Evolutionary conservation across 2,113 vertebrate genomes (phyloP), one percentile per base, ranked within the genome.

Genomic region (Podiceps cristatus): DNA sequence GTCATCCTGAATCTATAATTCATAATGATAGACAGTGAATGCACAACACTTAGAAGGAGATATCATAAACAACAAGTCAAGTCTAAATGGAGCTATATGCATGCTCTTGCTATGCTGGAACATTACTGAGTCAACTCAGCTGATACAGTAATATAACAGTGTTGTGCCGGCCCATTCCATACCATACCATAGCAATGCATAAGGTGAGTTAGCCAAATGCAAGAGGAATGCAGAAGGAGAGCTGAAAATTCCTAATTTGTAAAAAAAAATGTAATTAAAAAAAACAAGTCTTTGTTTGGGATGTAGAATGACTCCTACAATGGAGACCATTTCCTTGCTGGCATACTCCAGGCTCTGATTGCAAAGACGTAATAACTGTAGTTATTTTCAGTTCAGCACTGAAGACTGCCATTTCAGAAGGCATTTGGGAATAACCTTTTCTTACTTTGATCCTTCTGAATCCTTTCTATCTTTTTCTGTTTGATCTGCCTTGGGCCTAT

Each of bases 401-500:
- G 69, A 79, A 76, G 47, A 28, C 49, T 92, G 67, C 10, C 75
- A 67, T 84, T 97, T 95, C 82, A 93, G 79, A 96, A 62, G 67
- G 47, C 63, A 74, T 83, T 90, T 77, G 94, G 59, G 88, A 94
- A 90, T 94, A 97, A 95, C 90, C 83, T 97, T 94, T 92, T 52
- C 94, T 86, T 42, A 63, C 72, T 96, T 92, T 93, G 67, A 95
- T 95, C 94, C 95, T 59, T 74, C 73, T 92, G 82, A 95, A 96
- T 97, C 94, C 79, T 68, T 91, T 95, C 75, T 92, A 91, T 92
- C 83, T 89, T 81, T 13, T 92, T 86, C 33, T 90, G 56, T 95
- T 97, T 97, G 86, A 88, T 92, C 42, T 95, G 59, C 27, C 29
- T 95, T 55, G 78, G 23, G 50, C 23, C 33, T 67, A 9, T 40